These are phyloP conservation scores for Coronaproctus castanopsis DNA, from an alignment of 2,888 invertebrate genomes.

Conservation along the genomic window DNA sequence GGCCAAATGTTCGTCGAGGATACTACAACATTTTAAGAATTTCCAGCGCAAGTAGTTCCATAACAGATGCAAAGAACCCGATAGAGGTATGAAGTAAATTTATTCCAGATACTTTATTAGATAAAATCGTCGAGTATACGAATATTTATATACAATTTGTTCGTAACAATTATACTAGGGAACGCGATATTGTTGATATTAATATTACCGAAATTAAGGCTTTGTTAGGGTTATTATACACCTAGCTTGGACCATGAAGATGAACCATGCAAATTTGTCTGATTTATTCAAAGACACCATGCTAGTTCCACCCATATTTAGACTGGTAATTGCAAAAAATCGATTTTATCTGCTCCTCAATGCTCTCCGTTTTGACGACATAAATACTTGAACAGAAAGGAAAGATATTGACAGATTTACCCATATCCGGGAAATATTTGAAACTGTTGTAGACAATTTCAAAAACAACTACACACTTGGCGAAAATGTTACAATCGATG, in stretches of 20 bases:
- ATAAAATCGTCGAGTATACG: conserved; percentile 7
- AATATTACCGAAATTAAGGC: neutral
- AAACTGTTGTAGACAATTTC: neutral
- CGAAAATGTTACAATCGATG: neutral
- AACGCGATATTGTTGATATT: conserved; percentile 2
- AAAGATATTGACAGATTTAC: neutral
- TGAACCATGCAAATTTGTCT: neutral
- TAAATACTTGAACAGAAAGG: neutral
- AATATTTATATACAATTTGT: conserved; percentile 6
- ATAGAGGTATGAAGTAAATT: conserved; percentile 5
- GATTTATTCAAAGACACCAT: neutral
- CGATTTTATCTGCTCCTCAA: conserved; percentile 8
- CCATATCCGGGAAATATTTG: neutral
- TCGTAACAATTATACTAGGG: conserved; percentile 6
- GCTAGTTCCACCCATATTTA: neutral
- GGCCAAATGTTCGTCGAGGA: conserved; percentile 1
- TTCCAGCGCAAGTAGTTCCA: neutral
- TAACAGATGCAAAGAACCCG: conserved; percentile 2
- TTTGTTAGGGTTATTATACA: conserved; percentile 5
- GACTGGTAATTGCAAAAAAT: conserved; percentile 3
- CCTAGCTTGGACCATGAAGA: neutral
- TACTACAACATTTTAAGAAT: conserved; percentile 1
- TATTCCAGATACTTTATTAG: conserved; percentile 5
- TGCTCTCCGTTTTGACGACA: conserved; percentile 6
- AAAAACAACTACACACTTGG: neutral